Conservation (phyloP, 2,113 vertebrate species). For the Coregonus clupeaformis region DNA sequence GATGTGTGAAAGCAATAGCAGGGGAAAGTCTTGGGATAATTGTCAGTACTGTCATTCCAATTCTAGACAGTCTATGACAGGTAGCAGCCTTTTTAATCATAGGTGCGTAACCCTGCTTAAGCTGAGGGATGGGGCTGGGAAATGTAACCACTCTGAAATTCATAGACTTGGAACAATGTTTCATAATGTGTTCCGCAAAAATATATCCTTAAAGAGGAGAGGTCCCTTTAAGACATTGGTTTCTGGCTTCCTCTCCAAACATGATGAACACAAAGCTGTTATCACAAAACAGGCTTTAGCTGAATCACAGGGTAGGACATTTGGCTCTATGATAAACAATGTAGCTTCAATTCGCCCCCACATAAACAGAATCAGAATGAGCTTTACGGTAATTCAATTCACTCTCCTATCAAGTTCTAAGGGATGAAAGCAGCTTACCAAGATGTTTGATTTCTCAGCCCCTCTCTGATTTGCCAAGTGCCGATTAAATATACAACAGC, state of each 20-base stretch:
- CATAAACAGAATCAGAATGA: neutral
- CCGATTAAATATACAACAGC: neutral
- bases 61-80: no score
- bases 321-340: neutral
- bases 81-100: no score
- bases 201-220: no score
- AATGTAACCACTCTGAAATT: no score
- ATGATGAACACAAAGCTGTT: neutral
- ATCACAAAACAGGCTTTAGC: neutral
- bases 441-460: neutral
- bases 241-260: neutral
- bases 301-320: neutral
- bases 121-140: no score
- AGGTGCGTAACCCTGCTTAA: no score
- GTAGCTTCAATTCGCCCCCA: neutral
- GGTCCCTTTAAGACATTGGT: no score
- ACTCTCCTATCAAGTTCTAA: neutral
- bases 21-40: no score
- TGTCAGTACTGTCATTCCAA: no score
- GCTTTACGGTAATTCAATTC: neutral
- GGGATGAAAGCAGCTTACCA: slow-evolving; percentile 1
- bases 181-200: no score
- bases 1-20: no score
- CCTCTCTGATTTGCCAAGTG: neutral
- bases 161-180: no score